Percentiles rank a stretch among this genome's conserved stretches.
Evolutionary conservation across 1,140 invertebrate species (phyloP).

Genomic region (Sitobion miscanthi): DNA sequence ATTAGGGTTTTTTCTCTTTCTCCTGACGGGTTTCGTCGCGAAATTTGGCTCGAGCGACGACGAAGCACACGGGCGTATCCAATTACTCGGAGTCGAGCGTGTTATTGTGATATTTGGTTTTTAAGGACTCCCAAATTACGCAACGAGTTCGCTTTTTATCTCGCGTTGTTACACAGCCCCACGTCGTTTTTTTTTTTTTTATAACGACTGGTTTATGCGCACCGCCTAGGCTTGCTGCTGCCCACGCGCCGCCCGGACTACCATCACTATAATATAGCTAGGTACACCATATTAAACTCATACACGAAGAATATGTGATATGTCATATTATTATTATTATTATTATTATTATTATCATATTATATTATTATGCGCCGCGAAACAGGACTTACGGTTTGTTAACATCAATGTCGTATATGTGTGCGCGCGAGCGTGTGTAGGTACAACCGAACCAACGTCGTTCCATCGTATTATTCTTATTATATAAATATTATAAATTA

Average conservation of each 20-base stretch:
- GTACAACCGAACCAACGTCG: neutral
- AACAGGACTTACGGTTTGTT: constrained; percentile 25
- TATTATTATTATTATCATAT: neutral
- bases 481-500: neutral
- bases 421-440: neutral
- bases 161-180: neutral
- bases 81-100: neutral
- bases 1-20: constrained; percentile 6
- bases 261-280: neutral
- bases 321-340: neutral
- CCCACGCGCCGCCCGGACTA: neutral
- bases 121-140: constrained; percentile 35
- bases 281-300: neutral
- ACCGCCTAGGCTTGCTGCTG: neutral
- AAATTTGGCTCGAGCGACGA: neutral
- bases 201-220: constrained; percentile 7
- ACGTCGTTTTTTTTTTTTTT: neutral
- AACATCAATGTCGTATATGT: neutral
- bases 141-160: constrained; percentile 26
- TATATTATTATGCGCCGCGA: neutral
- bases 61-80: neutral
- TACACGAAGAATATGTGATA: neutral
- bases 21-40: neutral
- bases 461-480: neutral
- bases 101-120: neutral